Evolutionary conservation across 37 sponge, comb jelly and placozoan species (phyloP), one percentile per base, ranked within the genome.

Genomic region (Bolinopsis microptera): DNA sequence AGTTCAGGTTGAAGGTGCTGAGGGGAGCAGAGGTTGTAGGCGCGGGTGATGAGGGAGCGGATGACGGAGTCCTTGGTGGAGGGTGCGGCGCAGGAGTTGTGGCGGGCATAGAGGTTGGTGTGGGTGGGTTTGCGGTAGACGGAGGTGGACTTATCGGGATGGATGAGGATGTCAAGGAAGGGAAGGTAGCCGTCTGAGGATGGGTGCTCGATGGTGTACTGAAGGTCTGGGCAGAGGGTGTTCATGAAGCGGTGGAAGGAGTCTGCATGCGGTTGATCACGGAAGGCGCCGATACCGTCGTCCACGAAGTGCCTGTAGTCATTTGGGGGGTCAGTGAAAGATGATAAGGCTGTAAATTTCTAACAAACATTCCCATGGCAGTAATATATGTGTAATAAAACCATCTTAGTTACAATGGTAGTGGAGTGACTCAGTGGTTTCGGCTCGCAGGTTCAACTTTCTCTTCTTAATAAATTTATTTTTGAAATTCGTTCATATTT

Each of bases 241-340:
- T 74, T 74, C 26, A 74, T 74, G 76, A 26, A n/a, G 28, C 28
- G 22, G 27, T 26, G 76, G 76, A 74, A 74, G 76, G 76, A 74
- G 24, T 74, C 76, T 74, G 76, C 28, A n/a, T 74, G 76, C 24
- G 13, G 22, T 16, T 8, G 5, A 27, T 74, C 76, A 26, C 76
- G 13, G 76, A n/a, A 16, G 8, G 28, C 22, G 13, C 76, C 76
- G 24, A 74, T 13, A 74, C 68, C 68, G 24, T 13, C 76, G 28
- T 74, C 76, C 22, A 74, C 76, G 24, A 74, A 74, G 28, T 74
- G 76, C 26, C 76, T 8, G 76, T 74, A 74, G 24, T 21, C 13
- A n/a, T 74, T 21, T 8, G 68, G 24, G 8, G 76, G 76, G 28
- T 74, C 76, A 26, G 76, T 21, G 8, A 27, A 16, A 27, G 76